Base-by-base conservation (phyloP, 2,888 invertebrate species). In the Byasa hedistus region DNA sequence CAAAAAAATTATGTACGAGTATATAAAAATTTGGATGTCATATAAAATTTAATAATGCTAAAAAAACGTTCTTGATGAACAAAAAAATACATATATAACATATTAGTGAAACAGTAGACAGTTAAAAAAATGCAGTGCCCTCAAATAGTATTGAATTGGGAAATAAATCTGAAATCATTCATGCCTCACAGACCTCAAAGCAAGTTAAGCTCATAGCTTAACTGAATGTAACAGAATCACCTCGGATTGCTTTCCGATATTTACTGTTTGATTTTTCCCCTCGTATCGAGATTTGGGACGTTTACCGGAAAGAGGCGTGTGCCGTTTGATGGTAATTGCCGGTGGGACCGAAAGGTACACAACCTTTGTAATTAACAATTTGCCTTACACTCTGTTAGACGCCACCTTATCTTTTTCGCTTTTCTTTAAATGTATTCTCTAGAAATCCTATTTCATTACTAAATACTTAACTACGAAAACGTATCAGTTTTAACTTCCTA, bases 221-320 rank as follows among this genome's bases (percentile, higher is more conserved):
- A 85, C 84, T 88, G 83, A 87, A 85, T 84, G 85, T 89, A 91
- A 90, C 89, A 87, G 89, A 91, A 92, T 90, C 86, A 88, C 86
- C 81, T 85, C 80, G 79, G 87, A 89, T 89, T 85, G 86, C 85
- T 90, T 89, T 89, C 87, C 89, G 84, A 91, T 91, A 91, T 89
- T 89, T 89, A 90, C 89, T 81, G 85, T 85, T 85, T 84, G 87
- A 87, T 89, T 89, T 88, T 89, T 85, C 86, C 89, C 87, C 87
- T 84, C 83, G 77, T 77, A 83, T 82, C 78, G 84, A 84, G 88
- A 88, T 89, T 89, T 84, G 81, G 82, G 76, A 83, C 82, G 78
- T 83, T 86, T 82, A 85, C 85, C 84, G 80, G 82, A 82, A 86
- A 89, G 80, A 89, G 89, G 90, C 89, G 89, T 87, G 87, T 83